phyloP scores from a whole-genome alignment of 2,888 invertebrate genomes.

The Macropis europaea region DNA sequence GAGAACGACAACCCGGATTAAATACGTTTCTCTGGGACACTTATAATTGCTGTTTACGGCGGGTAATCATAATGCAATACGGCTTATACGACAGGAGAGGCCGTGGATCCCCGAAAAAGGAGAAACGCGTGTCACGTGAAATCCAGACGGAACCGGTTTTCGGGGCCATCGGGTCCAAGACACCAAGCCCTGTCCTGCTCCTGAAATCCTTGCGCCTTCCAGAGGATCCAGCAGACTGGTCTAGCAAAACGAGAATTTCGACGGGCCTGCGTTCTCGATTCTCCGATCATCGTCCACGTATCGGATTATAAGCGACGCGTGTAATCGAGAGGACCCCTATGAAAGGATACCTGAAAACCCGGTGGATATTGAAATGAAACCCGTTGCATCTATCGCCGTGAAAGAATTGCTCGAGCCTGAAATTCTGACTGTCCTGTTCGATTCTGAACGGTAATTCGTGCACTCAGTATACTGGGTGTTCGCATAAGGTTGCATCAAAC shows the following conservation, averaged over 20 bases:
- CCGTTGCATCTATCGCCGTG: no score
- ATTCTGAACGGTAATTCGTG: no score
- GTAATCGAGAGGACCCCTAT: slow-evolving; percentile 38
- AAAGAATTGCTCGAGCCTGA: no score
- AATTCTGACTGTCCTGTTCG: no score
- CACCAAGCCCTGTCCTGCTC: slow-evolving; percentile 54
- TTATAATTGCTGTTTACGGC: slow-evolving; percentile 35
- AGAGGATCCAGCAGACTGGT: slow-evolving; percentile 23
- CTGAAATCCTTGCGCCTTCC: slow-evolving; percentile 57
- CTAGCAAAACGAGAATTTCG: slow-evolving; percentile 46
- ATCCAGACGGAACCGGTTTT: slow-evolving; percentile 57
- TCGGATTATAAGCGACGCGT: slow-evolving; percentile 21
- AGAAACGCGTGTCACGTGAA: slow-evolving; percentile 58
- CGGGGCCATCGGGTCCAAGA: slow-evolving; percentile 55
- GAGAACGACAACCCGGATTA: background rate
- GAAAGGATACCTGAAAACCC: background rate
- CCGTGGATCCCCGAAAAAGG: slow-evolving; percentile 55
- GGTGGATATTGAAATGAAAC: background rate
- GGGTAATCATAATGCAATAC: slow-evolving; percentile 37
- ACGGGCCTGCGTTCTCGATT: slow-evolving; percentile 14
- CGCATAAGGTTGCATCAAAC: no score
- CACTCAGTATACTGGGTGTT: no score
- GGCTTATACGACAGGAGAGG: slow-evolving; percentile 34
- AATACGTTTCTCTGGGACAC: background rate
- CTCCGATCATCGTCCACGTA: slow-evolving; percentile 25